Evolutionary conservation across 2,888 invertebrate genomes (phyloP).

Genomic region (Rambutsinella grinnellia): DNA sequence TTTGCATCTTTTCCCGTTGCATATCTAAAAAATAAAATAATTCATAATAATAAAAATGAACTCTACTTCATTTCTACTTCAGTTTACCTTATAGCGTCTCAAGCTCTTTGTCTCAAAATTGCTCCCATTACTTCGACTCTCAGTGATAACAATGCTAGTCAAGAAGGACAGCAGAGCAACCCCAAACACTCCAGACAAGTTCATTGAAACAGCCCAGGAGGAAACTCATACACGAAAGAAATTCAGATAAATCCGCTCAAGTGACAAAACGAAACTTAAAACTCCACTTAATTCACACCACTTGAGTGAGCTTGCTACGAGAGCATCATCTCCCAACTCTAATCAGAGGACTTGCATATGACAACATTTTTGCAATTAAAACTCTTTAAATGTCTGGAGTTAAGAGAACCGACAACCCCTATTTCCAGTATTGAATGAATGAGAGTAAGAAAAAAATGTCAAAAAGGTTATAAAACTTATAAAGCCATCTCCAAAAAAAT

Average conservation of each 20-base stretch:
- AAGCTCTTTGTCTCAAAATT: conserved; percentile 55
- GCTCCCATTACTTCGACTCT: conserved; percentile 1
- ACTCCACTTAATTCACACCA: conserved; percentile 4
- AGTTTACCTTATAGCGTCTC: conserved; percentile 63
- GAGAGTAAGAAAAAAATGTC: conserved; percentile 10
- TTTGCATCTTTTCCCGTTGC: conserved; percentile 59
- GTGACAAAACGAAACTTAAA: conserved; percentile 13
- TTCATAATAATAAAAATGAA: conserved; percentile 3
- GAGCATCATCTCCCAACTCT: background rate
- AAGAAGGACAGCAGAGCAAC: conserved; percentile 27
- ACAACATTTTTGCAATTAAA: background rate
- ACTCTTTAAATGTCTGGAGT: no score
- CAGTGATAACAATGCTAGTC: conserved; percentile 32
- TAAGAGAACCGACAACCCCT: background rate
- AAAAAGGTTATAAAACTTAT: conserved; percentile 21
- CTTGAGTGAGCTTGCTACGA: background rate
- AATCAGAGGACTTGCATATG: no score
- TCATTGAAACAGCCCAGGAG: conserved; percentile 37
- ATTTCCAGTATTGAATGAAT: background rate
- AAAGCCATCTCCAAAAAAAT: no score
- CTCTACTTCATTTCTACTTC: background rate
- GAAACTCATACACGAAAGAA: conserved; percentile 9
- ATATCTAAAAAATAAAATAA: conserved; percentile 50
- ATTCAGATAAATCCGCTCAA: background rate
- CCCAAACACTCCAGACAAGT: conserved; percentile 22